These are phyloP conservation scores for Ophiodon elongatus DNA, from an alignment of 2,113 vertebrate genomes.

Conservation along the genomic window DNA sequence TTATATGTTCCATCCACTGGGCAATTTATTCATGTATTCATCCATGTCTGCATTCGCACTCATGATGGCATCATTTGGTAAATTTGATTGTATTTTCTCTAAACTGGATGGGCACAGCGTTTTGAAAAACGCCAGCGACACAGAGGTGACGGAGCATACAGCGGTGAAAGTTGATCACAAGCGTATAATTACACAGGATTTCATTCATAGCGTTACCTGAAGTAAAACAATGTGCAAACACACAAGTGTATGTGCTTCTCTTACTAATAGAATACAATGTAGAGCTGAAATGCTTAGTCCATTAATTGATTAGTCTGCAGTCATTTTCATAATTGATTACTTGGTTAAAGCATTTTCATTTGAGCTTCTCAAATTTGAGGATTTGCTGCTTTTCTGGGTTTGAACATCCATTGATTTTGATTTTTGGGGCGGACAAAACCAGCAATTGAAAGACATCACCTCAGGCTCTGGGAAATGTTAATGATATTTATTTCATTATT, in stretches of 20 bases:
- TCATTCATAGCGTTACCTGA: constrained; percentile 7
- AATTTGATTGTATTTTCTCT: constrained; percentile 60
- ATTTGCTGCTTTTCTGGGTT: not conserved
- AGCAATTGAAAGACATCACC: not conserved
- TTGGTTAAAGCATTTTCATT: not conserved
- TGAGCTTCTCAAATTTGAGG: not conserved
- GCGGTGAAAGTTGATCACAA: constrained; percentile 10
- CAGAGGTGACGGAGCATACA: constrained; percentile 28
- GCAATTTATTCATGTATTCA: constrained; percentile 83
- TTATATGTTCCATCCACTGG: constrained; percentile 73
- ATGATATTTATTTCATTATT: not conserved
- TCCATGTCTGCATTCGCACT: constrained; percentile 58
- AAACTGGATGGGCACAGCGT: constrained; percentile 38
- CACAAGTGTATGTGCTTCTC: not conserved
- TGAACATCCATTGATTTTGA: not conserved
- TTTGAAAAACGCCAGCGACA: constrained; percentile 19
- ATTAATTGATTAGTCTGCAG: not conserved
- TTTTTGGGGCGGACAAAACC: not conserved
- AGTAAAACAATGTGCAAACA: constrained; percentile 11
- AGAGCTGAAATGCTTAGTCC: not conserved
- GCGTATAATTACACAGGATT: constrained; percentile 10
- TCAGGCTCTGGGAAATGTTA: not conserved
- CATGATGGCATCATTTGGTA: constrained; percentile 62
- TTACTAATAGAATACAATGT: not conserved
- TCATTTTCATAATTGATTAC: not conserved